Conservation (phyloP, 2,797 vertebrate genomes). For the Buphagus erythrorhynchus region DNA sequence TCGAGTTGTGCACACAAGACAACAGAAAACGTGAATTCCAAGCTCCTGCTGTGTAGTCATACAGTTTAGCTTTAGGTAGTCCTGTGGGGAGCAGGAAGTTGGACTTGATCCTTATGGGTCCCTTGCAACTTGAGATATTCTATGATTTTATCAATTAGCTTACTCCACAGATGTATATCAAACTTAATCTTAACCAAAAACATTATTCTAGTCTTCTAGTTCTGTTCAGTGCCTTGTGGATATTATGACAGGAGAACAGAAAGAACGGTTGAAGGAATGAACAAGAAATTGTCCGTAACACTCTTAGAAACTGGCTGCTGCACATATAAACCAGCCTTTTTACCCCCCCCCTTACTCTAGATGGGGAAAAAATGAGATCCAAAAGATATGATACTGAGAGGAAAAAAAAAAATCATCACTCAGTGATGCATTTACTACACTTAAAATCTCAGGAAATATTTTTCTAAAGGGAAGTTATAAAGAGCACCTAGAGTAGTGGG, state of each 20-base stretch:
- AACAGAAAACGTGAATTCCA: background rate
- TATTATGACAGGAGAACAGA: background rate
- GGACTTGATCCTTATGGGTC: background rate
- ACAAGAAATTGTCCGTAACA: background rate
- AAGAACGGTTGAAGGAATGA: background rate
- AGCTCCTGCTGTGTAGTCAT: background rate
- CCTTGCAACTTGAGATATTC: background rate
- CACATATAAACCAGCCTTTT: background rate
- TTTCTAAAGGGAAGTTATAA: background rate
- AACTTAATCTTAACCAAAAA: background rate
- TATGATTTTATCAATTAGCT: background rate
- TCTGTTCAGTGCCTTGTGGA: background rate
- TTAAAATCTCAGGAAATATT: background rate
- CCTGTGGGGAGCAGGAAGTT: background rate
- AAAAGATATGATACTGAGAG: background rate
- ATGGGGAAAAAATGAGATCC: background rate
- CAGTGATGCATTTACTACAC: background rate
- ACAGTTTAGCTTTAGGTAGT: background rate
- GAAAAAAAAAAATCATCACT: background rate
- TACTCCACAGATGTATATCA: background rate
- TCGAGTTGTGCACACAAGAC: background rate
- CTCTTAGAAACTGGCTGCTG: background rate
- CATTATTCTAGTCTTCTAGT: background rate
- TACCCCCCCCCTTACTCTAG: rapidly evolving
- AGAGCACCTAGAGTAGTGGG: background rate